These are phyloP conservation scores for Trachymyrmex cornetzi DNA, from an alignment of 1,140 invertebrate genomes.

Conservation along the genomic window DNA sequence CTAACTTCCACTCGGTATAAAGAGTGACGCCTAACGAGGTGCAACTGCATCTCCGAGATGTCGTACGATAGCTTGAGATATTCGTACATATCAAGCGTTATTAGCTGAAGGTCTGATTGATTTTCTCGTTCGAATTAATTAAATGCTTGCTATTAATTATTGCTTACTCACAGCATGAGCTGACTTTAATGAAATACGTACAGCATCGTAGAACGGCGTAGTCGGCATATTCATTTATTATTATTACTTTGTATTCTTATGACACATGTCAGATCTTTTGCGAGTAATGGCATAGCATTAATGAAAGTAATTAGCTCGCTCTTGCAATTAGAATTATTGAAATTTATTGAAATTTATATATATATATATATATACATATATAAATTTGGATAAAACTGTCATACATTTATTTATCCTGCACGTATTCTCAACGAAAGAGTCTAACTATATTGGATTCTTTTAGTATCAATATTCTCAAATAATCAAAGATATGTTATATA, in stretches of 20 bases:
- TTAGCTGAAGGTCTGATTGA: constrained; percentile 49
- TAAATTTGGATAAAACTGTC: background rate
- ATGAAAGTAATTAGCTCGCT: background rate
- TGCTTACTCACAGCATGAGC: constrained; percentile 66
- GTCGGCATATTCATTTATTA: constrained; percentile 8
- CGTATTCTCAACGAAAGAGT: background rate
- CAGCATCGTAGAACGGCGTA: constrained; percentile 46
- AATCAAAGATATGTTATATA: background rate
- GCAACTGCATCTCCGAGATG: constrained; percentile 43
- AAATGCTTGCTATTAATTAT: constrained; percentile 56
- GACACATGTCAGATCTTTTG: constrained; percentile 32
- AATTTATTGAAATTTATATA: too few relatives aligned
- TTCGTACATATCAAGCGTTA: constrained; percentile 42
- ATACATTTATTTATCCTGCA: background rate
- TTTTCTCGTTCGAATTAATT: constrained; percentile 36
- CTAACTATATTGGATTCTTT: background rate
- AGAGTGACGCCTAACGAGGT: constrained; percentile 39
- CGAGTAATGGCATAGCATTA: constrained; percentile 34
- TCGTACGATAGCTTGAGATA: constrained; percentile 38
- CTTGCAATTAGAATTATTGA: background rate
- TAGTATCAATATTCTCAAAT: background rate
- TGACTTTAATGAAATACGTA: constrained; percentile 62
- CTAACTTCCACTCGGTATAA: constrained; percentile 14
- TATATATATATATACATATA: too few relatives aligned
- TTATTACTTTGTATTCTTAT: constrained; percentile 50